Percentiles rank a stretch among this genome's conserved stretches.
phyloP scores from a whole-genome alignment of 1,140 invertebrate genomes.

The Drosophila hydei region DNA sequence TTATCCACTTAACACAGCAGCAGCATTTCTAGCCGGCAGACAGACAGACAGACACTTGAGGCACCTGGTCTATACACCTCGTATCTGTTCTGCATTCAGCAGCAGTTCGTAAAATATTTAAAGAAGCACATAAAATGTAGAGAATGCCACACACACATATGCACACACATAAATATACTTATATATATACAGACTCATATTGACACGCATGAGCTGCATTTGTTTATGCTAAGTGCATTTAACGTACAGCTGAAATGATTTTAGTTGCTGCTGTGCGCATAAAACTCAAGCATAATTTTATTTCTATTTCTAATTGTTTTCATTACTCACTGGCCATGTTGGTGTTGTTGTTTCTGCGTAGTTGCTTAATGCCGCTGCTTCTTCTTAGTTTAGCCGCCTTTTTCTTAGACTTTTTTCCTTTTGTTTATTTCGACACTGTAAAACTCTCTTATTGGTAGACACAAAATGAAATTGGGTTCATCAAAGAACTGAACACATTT shows the following conservation, averaged over 20 bases:
- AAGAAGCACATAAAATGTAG: constrained; percentile 50
- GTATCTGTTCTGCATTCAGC: constrained; percentile 51
- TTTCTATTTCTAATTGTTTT: constrained; percentile 30
- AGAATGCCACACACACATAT: constrained; percentile 35
- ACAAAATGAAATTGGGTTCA: constrained; percentile 38
- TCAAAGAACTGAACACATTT: constrained; percentile 67
- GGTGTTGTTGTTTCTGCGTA: constrained; percentile 45
- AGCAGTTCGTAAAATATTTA: constrained; percentile 57
- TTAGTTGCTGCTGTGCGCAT: constrained; percentile 13
- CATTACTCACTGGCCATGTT: constrained; percentile 81
- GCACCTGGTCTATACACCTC: constrained; percentile 49
- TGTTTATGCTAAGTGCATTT: constrained; percentile 66
- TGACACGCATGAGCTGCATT: constrained; percentile 70
- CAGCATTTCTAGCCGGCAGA: constrained; percentile 22
- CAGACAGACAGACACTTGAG: constrained; percentile 41
- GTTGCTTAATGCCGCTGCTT: constrained; percentile 28
- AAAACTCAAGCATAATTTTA: constrained; percentile 37
- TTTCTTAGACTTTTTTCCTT: constrained; percentile 15
- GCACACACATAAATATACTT: neutral
- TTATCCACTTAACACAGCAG: constrained; percentile 20
- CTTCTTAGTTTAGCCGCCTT: constrained; percentile 39
- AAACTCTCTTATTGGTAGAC: constrained; percentile 52
- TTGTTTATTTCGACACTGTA: constrained; percentile 50
- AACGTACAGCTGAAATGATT: constrained; percentile 29
- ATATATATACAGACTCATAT: constrained; percentile 30